Evolutionary conservation across 2,113 vertebrate genomes (phyloP).

Genomic region (Phaethon lepturus): DNA sequence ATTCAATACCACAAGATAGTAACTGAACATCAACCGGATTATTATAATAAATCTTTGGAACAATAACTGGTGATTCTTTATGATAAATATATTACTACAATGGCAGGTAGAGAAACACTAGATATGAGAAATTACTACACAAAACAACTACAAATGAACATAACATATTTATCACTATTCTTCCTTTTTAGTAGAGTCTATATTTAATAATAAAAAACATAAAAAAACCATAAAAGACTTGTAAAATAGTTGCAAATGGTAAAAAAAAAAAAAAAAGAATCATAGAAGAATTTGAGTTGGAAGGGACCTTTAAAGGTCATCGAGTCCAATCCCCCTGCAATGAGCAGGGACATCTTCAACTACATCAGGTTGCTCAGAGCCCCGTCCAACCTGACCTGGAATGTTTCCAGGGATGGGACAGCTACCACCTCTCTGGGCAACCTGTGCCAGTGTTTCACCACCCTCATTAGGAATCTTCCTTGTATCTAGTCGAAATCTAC

Average conservation of each 20-base stretch:
- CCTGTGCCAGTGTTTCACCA: no score
- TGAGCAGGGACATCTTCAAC: no score
- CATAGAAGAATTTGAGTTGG: no score
- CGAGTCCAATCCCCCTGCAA: no score
- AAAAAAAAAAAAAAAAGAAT: neutral
- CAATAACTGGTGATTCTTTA: neutral
- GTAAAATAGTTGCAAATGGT: neutral
- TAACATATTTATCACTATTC: neutral
- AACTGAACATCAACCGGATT: neutral
- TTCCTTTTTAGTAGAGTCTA: neutral
- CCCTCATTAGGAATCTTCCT: no score
- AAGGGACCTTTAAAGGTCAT: no score
- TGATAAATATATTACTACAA: neutral
- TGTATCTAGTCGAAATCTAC: no score
- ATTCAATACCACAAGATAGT: neutral
- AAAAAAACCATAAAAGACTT: neutral
- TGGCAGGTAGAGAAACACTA: neutral
- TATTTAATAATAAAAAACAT: neutral
- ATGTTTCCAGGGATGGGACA: no score
- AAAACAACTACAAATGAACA: neutral
- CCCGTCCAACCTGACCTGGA: no score
- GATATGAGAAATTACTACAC: neutral
- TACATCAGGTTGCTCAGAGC: no score
- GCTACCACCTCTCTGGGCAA: no score
- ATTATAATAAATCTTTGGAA: neutral